These are phyloP conservation scores for Litoditis marina DNA, from an alignment of 2,888 invertebrate genomes.

Conservation along the genomic window DNA sequence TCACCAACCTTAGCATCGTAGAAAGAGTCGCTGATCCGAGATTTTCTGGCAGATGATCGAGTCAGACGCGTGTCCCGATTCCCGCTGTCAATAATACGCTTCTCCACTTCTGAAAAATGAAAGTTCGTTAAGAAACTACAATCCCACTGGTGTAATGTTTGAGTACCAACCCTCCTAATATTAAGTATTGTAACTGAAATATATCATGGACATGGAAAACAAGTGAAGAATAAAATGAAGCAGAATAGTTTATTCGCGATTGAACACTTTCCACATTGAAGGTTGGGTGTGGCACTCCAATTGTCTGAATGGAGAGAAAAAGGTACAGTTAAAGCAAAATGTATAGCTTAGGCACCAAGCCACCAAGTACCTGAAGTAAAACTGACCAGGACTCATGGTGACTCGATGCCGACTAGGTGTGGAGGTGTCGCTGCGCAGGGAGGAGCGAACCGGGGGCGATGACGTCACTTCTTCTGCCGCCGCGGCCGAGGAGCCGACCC, in stretches of 20 bases:
- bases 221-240: too few relatives aligned
- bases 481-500: slow-evolving; percentile 1
- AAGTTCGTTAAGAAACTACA: neutral
- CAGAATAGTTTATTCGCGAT: too few relatives aligned
- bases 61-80: slow-evolving; percentile 20
- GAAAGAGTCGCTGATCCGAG: slow-evolving; percentile 42
- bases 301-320: too few relatives aligned
- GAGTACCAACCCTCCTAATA: too few relatives aligned
- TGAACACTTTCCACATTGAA: too few relatives aligned
- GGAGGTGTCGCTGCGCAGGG: slow-evolving; percentile 20
- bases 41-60: slow-evolving; percentile 43
- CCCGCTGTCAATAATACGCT: slow-evolving; percentile 25
- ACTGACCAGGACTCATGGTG: slow-evolving; percentile 25
- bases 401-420: slow-evolving; percentile 23
- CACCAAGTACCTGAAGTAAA: neutral
- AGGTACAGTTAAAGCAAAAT: too few relatives aligned
- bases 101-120: slow-evolving; percentile 30
- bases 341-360: too few relatives aligned
- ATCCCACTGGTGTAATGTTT: neutral
- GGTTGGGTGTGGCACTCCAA: too few relatives aligned
- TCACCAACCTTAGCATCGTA: slow-evolving; percentile 31
- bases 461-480: neutral
- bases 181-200: too few relatives aligned
- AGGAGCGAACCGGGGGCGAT: slow-evolving; percentile 15
- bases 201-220: too few relatives aligned